Percentiles rank a stretch among this genome's conserved stretches.
Conservation (phyloP, 2,888 invertebrate genomes). For the Operophtera brumata region DNA sequence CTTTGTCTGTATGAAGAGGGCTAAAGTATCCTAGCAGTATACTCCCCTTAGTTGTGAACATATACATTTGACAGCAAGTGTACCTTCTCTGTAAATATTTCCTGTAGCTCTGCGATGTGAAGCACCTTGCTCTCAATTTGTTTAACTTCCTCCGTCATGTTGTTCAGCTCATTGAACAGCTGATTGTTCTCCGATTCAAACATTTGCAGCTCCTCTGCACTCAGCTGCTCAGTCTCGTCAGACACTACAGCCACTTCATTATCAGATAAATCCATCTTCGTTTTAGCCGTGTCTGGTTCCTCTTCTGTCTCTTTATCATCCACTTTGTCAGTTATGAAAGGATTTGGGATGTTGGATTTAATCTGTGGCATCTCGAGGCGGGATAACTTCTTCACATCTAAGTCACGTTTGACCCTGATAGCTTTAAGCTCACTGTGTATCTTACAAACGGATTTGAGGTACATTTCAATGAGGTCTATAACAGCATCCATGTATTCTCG, state of each 20-base stretch:
- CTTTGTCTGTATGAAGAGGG: too few species aligned
- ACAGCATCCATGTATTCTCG: constrained; percentile 89
- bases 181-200: constrained; percentile 95
- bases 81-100: constrained; percentile 96
- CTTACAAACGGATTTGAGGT: constrained; percentile 92
- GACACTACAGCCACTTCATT: constrained; percentile 71
- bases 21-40: too few species aligned
- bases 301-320: constrained; percentile 45
- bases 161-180: constrained; percentile 92
- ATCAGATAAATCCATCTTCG: constrained; percentile 62
- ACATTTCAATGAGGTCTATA: constrained; percentile 86
- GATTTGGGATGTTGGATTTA: constrained; percentile 58
- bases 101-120: constrained; percentile 96
- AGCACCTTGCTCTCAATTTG: constrained; percentile 95
- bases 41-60: too few species aligned
- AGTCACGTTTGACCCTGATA: constrained; percentile 89
- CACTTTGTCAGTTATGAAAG: constrained; percentile 51
- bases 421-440: constrained; percentile 94
- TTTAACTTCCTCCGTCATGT: constrained; percentile 93
- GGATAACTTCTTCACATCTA: constrained; percentile 90
- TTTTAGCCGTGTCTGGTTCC: constrained; percentile 48
- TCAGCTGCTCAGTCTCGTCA: constrained; percentile 84
- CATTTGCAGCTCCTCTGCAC: constrained; percentile 94
- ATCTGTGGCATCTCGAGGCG: constrained; percentile 80
- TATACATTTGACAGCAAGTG: not conserved